A percentile compares a stretch with the other conserved stretches of the same genome.
Conservation (phyloP, 2,888 invertebrate species). For the Plutella xylostella region DNA sequence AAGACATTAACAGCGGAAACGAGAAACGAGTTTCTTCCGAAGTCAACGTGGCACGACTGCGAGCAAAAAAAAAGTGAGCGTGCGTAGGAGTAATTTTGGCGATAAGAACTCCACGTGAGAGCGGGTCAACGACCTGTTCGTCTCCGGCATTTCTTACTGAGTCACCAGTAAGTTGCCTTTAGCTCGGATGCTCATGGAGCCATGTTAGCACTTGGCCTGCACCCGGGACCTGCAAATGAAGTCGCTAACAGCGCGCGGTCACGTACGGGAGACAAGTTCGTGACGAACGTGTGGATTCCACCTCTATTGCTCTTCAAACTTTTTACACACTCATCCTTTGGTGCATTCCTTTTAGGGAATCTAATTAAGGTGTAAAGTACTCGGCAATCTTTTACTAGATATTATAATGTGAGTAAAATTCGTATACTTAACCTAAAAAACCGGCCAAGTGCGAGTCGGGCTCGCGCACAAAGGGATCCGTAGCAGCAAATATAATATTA, state of each 20-base stretch:
- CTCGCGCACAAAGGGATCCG: too few relatives aligned
- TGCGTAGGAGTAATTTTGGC: constrained; percentile 31
- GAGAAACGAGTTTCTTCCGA: not conserved
- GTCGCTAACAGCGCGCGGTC: constrained; percentile 25
- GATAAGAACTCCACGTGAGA: constrained; percentile 38
- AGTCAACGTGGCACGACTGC: not conserved
- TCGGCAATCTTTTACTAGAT: too few relatives aligned
- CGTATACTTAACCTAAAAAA: too few relatives aligned
- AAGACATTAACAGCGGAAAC: not conserved
- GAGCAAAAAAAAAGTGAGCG: constrained; percentile 23
- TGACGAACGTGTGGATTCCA: constrained; percentile 23
- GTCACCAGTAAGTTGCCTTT: not conserved
- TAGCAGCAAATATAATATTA: too few relatives aligned
- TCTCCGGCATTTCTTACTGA: constrained; percentile 24
- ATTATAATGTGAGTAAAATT: too few relatives aligned
- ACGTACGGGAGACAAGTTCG: constrained; percentile 29
- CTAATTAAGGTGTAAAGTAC: too few relatives aligned
- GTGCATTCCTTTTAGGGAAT: too few relatives aligned
- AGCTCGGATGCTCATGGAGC: constrained; percentile 12
- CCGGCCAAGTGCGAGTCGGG: too few relatives aligned
- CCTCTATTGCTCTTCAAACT: constrained; percentile 9
- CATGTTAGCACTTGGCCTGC: constrained; percentile 13
- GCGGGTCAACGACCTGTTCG: constrained; percentile 45
- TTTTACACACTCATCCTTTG: not conserved
- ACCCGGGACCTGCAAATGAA: constrained; percentile 26